Percentiles rank a stretch among this genome's conserved stretches.
Evolutionary conservation across 2,888 invertebrate genomes (phyloP).

Genomic region (Vannuccia rotundouncinata): DNA sequence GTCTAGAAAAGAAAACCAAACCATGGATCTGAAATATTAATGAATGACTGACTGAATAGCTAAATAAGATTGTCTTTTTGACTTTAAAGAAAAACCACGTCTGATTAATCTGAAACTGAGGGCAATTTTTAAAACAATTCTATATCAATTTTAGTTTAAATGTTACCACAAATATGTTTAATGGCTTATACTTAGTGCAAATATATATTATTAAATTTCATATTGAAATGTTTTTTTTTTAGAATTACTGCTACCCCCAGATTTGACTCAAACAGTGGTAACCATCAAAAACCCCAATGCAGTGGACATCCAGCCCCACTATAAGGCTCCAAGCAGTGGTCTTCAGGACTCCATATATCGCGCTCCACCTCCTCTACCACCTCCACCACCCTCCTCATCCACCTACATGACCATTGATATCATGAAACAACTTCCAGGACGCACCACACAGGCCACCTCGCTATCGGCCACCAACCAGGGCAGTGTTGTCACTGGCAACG

Average conservation of each 20-base stretch:
- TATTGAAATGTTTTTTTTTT: too few species aligned
- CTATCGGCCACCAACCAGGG: conserved; percentile 1
- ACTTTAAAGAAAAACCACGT: background rate
- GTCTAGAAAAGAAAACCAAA: background rate
- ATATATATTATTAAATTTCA: background rate
- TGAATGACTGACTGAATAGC: conserved; percentile 9
- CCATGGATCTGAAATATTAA: background rate
- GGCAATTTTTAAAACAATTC: too few species aligned
- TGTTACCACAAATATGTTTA: too few species aligned
- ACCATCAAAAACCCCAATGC: conserved; percentile 44
- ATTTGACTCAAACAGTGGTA: conserved; percentile 65
- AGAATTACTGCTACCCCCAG: conserved; percentile 59
- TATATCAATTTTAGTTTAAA: too few species aligned
- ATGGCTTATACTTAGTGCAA: too few species aligned
- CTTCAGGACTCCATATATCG: conserved; percentile 44
- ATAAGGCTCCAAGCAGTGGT: conserved; percentile 49
- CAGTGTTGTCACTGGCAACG: conserved; percentile 8
- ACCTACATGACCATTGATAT: conserved; percentile 28
- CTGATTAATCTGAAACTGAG: too few species aligned
- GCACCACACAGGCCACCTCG: conserved; percentile 4
- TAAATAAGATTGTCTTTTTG: background rate
- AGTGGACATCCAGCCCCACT: conserved; percentile 41
- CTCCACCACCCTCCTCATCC: conserved; percentile 2
- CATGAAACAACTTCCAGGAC: background rate
- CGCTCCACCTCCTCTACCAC: background rate